phyloP scores from a whole-genome alignment of 2,113 vertebrate genomes.

The Haemorhous mexicanus region DNA sequence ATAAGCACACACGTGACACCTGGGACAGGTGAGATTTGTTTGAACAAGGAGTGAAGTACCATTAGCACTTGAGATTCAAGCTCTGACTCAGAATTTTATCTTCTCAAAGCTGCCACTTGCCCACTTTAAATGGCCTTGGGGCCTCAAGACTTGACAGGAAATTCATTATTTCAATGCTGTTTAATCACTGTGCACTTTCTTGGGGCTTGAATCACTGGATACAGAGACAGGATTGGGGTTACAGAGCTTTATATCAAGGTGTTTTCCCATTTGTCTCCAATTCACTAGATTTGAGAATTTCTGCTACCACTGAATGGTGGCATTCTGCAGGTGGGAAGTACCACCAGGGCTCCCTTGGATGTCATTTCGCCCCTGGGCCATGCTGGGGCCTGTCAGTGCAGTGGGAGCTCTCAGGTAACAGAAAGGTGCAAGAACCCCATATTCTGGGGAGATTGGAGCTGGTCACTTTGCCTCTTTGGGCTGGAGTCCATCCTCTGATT shows the following conservation, averaged over 20 bases:
- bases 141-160: neutral
- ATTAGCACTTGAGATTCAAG: neutral
- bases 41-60: neutral
- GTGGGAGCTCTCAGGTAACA: neutral
- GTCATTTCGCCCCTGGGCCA: neutral
- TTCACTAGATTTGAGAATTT: neutral
- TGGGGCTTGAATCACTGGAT: neutral
- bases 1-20: neutral
- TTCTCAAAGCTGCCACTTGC: slow-evolving; percentile 12
- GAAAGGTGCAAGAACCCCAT: neutral
- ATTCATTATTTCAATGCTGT: neutral
- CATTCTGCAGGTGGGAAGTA: neutral
- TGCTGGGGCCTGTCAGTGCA: neutral
- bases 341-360: neutral
- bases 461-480: neutral
- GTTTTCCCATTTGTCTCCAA: neutral
- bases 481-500: neutral
- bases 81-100: slow-evolving; percentile 1
- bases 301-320: neutral
- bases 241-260: neutral
- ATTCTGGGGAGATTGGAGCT: neutral
- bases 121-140: neutral
- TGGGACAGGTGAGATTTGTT: neutral
- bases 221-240: neutral
- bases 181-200: slow-evolving; percentile 45